A percentile compares a stretch with the other conserved stretches of the same genome.
Evolutionary conservation across 2,113 vertebrate genomes (phyloP).

Genomic region (Aythya baeri): DNA sequence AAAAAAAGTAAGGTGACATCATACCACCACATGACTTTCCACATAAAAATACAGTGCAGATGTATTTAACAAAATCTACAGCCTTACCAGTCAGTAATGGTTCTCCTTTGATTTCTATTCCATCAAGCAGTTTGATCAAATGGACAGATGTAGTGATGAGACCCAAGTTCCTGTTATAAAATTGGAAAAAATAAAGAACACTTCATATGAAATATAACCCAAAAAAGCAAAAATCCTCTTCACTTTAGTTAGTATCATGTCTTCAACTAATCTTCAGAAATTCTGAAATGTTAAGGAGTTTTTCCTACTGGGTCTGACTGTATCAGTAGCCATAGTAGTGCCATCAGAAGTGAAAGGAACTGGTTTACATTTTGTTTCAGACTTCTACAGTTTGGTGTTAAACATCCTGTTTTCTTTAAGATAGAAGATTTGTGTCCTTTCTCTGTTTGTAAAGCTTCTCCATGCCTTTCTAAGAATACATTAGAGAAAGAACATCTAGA

Average conservation of each 20-base stretch:
- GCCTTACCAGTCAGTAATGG: slow-evolving; percentile 73
- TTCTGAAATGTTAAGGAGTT: background rate
- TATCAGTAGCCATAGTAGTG: background rate
- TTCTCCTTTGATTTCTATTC: slow-evolving; percentile 67
- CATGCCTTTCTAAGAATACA: background rate
- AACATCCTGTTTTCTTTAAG: background rate
- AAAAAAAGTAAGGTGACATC: background rate
- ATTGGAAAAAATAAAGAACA: background rate
- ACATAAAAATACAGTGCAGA: fast-evolving
- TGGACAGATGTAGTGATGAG: slow-evolving; percentile 66
- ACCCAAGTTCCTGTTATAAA: slow-evolving; percentile 70
- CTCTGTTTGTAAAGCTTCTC: background rate
- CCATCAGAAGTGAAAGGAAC: background rate
- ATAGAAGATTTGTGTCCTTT: background rate
- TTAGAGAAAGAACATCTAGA: background rate
- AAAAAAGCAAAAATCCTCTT: background rate
- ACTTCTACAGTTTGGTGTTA: background rate
- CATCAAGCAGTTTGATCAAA: slow-evolving; percentile 75
- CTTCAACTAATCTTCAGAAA: background rate
- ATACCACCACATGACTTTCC: background rate
- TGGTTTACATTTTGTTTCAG: background rate
- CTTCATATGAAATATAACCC: background rate
- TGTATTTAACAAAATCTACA: background rate
- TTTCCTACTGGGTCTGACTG: background rate
- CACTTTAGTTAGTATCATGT: background rate